A percentile compares a stretch with the other conserved stretches of the same genome.
phyloP scores from a whole-genome alignment of 2,113 vertebrate species.

The Poeciliopsis occidentalis region DNA sequence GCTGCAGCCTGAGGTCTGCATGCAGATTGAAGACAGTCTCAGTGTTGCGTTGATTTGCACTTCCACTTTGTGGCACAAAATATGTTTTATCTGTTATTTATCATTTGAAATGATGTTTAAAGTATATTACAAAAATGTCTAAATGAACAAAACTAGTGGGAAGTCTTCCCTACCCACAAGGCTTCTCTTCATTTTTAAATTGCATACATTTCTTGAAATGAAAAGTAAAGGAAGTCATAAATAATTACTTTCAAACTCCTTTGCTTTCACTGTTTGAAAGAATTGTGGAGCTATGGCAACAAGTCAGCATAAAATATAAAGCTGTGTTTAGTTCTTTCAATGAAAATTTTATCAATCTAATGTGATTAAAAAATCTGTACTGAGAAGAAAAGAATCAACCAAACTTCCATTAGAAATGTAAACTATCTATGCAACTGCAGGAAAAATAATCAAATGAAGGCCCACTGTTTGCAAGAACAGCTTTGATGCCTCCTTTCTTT shows the following conservation, averaged over 20 bases:
- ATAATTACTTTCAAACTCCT: background rate
- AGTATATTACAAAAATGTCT: no score
- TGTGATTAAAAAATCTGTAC: background rate
- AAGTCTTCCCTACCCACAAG: no score
- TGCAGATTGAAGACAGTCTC: no score
- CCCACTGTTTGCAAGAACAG: slow-evolving; percentile 26
- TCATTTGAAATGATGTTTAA: no score
- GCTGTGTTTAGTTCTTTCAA: background rate
- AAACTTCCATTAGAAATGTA: slow-evolving; percentile 28
- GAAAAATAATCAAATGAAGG: background rate
- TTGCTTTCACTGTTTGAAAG: background rate
- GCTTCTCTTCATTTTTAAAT: no score
- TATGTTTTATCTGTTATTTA: no score
- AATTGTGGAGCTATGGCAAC: background rate
- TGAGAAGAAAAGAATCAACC: slow-evolving; percentile 11
- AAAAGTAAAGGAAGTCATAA: no score
- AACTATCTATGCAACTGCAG: background rate
- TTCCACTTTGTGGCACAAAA: no score
- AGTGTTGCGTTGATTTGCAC: no score
- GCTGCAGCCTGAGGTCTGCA: no score
- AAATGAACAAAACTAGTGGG: no score
- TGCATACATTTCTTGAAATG: no score
- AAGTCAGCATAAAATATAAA: background rate
- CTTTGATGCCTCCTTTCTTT: slow-evolving; percentile 10
- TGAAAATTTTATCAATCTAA: background rate